These are phyloP conservation scores for Hypena proboscidalis DNA, from an alignment of 2,888 invertebrate genomes.

Conservation along the genomic window DNA sequence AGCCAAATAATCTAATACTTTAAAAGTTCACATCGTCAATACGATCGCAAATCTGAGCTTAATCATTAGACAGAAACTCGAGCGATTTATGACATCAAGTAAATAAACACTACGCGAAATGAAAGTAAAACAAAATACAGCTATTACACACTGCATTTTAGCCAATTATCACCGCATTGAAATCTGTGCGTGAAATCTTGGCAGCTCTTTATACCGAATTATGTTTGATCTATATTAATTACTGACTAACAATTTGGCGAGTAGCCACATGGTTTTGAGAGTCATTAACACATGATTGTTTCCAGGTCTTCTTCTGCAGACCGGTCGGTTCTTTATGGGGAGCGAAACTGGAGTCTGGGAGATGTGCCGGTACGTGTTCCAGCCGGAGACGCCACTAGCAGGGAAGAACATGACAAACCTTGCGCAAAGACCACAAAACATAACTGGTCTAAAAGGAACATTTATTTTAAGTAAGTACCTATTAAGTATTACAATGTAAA, in stretches of 20 bases:
- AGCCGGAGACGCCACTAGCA: slow-evolving; percentile 48
- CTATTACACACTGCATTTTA: slow-evolving; percentile 11
- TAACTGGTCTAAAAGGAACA: slow-evolving; percentile 53
- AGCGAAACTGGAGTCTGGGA: slow-evolving; percentile 90
- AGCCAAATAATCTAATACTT: too few relatives aligned
- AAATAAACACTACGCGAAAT: too few relatives aligned
- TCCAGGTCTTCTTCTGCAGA: slow-evolving; percentile 85
- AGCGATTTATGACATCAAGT: too few relatives aligned
- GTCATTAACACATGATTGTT: slow-evolving; percentile 45
- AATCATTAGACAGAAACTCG: too few relatives aligned
- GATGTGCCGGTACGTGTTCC: slow-evolving; percentile 81
- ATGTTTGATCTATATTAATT: slow-evolving; percentile 43
- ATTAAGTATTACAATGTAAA: background rate
- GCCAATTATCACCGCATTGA: slow-evolving; percentile 18
- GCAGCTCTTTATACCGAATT: slow-evolving; percentile 31
- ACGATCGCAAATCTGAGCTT: too few relatives aligned
- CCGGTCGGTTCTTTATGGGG: slow-evolving; percentile 85
- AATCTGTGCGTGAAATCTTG: slow-evolving; percentile 30
- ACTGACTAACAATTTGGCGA: slow-evolving; percentile 35
- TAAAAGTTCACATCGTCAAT: too few relatives aligned
- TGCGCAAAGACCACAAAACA: slow-evolving; percentile 45
- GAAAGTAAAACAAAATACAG: background rate
- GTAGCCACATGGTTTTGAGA: slow-evolving; percentile 32
- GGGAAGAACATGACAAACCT: slow-evolving; percentile 37
- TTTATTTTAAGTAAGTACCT: slow-evolving; percentile 60